Evolutionary conservation across 2,113 vertebrate species (phyloP), one percentile per base, ranked within the genome.

Genomic region (Psammodynastes pulverulentus): DNA sequence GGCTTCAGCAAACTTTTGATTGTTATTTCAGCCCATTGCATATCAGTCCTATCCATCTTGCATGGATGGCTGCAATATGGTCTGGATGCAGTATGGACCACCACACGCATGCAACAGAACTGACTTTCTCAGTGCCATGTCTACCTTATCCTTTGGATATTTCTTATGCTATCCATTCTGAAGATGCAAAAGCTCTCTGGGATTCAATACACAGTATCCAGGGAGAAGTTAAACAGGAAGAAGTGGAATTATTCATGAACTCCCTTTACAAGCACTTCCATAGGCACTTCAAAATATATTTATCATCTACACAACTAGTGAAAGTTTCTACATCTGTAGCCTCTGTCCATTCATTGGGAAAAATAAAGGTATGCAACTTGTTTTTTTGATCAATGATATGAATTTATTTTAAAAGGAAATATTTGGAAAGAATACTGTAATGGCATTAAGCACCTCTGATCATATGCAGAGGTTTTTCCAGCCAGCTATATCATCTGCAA

Each of bases 1-100:
- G 99, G 99, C 98, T 99, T 95, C 97, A 98, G 96, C 97, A 96
- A 94, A 98, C 96, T 21, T 99, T 99, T 5, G 99, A 99, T 97
- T 99, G 99, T 95, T 97, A 89, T 93, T 99, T 99, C 46, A 97
- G 98, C 84, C 95, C 96, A 0, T 96, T 99, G 94, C 94, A 97
- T 51, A 97, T 99, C 95, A 98, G 92, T 94, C 97, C 98, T 0
- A 97, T 97, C 43, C 98, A 96, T 93, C 97, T 99, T n/a, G 97
- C 97, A 15, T 99, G 99, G 99, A 97, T 99, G 96, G 97, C 97
- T 79, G 98, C 98, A 0, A 96, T 99, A 94, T 99, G 99, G 99
- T 98, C 98, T 3, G 98, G 98, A 43, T 98, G 97, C 94, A 96
- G 98, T 93, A 43, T 94, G 7, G 97, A 97, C 48, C 93, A 46